phyloP scores from a whole-genome alignment of 2,888 invertebrate genomes.

The Seira sanloemensis region DNA sequence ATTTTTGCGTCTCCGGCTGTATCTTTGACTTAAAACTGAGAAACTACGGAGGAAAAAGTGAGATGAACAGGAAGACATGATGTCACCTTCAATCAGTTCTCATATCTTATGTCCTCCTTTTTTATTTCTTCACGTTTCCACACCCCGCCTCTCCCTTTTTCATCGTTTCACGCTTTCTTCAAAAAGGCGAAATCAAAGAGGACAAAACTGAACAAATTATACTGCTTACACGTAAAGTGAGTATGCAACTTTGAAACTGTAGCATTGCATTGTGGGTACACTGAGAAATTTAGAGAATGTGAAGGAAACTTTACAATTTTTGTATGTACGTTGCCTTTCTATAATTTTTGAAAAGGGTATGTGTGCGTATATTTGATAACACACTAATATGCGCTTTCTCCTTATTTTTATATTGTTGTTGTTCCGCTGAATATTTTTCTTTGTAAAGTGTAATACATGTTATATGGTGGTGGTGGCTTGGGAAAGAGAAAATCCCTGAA shows the following conservation, averaged over 20 bases:
- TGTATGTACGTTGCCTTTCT: neutral
- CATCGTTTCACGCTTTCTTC: conserved; percentile 25
- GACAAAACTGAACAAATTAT: neutral
- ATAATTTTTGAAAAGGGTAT: neutral
- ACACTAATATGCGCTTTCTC: too few relatives aligned
- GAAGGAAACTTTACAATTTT: too few relatives aligned
- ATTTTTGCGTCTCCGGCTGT: neutral
- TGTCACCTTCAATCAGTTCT: conserved; percentile 60
- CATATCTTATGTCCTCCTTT: conserved; percentile 51
- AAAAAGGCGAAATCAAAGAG: neutral
- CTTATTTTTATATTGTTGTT: neutral
- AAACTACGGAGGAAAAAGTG: conserved; percentile 26
- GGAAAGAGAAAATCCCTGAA: conserved; percentile 41
- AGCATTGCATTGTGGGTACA: neutral
- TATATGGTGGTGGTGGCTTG: conserved; percentile 15
- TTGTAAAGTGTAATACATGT: too few relatives aligned
- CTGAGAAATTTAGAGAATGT: neutral
- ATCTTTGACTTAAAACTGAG: conserved; percentile 43
- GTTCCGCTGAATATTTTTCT: neutral
- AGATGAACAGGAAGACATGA: conserved; percentile 57
- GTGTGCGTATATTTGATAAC: too few relatives aligned
- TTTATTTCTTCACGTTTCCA: conserved; percentile 17
- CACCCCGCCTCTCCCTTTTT: conserved; percentile 16
- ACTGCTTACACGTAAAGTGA: neutral
- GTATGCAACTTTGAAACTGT: neutral